A percentile compares a stretch with the other conserved stretches of the same genome.
Conservation (phyloP, 1,140 invertebrate genomes). For the Sipha flava region DNA sequence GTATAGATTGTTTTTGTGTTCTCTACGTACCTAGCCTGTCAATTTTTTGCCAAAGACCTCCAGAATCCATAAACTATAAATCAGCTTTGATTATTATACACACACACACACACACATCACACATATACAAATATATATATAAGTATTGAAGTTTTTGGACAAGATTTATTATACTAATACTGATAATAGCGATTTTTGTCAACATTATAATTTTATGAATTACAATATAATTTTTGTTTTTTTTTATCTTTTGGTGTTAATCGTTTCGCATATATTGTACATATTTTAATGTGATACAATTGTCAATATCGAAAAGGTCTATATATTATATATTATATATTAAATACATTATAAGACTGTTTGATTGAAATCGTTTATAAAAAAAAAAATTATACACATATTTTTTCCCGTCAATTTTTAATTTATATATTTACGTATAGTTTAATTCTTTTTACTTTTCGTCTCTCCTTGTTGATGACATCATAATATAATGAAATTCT, state of each 20-base stretch:
- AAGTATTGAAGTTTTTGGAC: no score
- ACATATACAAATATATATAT: no score
- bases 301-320: neutral
- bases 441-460: neutral
- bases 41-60: neutral
- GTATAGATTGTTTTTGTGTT: neutral
- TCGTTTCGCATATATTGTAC: no score
- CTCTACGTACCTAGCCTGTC: no score
- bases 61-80: no score
- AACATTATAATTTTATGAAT: neutral
- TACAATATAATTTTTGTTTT: neutral
- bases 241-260: no score
- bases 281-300: neutral
- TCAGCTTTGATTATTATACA: no score
- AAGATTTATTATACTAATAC: neutral
- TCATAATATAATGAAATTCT: slow-evolving; percentile 19
- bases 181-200: neutral
- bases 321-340: neutral
- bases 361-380: neutral
- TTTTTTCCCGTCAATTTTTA: neutral
- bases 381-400: neutral
- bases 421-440: neutral
- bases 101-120: no score
- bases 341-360: neutral
- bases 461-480: neutral